These are phyloP conservation scores for Hypsopygia costalis DNA, from an alignment of 2,888 invertebrate species.

Conservation along the genomic window DNA sequence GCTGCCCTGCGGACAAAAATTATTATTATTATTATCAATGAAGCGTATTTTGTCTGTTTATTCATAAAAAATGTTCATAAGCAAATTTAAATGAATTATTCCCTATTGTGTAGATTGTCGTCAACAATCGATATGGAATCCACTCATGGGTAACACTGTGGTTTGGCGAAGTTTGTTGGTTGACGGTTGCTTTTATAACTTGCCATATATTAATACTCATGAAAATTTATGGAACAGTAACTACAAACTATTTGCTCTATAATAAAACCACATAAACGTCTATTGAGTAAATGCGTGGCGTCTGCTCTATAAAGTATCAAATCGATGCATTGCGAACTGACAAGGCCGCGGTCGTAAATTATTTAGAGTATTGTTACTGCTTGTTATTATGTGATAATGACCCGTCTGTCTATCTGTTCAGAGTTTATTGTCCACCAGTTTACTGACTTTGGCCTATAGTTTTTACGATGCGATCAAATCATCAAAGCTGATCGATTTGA, in stretches of 20 bases:
- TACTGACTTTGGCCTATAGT: constrained; percentile 22
- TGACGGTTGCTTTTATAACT: too few relatives aligned
- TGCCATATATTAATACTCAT: too few relatives aligned
- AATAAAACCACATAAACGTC: constrained; percentile 55
- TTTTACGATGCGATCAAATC: constrained; percentile 18
- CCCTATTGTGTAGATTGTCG: too few relatives aligned
- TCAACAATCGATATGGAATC: too few relatives aligned
- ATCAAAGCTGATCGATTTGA: constrained; percentile 10
- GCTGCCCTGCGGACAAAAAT: too few relatives aligned
- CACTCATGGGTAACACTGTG: too few relatives aligned
- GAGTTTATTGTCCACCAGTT: constrained; percentile 14
- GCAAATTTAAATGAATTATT: too few relatives aligned
- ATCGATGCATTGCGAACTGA: constrained; percentile 32
- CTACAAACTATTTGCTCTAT: constrained; percentile 29
- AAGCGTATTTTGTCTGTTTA: too few relatives aligned
- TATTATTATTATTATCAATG: too few relatives aligned
- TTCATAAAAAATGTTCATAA: too few relatives aligned
- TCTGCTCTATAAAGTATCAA: constrained; percentile 51
- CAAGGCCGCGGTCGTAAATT: constrained; percentile 46
- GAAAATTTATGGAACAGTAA: too few relatives aligned
- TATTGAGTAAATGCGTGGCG: constrained; percentile 33
- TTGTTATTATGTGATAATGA: constrained; percentile 47
- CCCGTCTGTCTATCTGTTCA: constrained; percentile 27
- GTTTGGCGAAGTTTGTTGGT: too few relatives aligned
- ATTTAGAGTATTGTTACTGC: constrained; percentile 30